Percentiles rank a stretch among this genome's conserved stretches.
Conservation (phyloP, 2,888 invertebrate species). For the Endomychus coccineus region DNA sequence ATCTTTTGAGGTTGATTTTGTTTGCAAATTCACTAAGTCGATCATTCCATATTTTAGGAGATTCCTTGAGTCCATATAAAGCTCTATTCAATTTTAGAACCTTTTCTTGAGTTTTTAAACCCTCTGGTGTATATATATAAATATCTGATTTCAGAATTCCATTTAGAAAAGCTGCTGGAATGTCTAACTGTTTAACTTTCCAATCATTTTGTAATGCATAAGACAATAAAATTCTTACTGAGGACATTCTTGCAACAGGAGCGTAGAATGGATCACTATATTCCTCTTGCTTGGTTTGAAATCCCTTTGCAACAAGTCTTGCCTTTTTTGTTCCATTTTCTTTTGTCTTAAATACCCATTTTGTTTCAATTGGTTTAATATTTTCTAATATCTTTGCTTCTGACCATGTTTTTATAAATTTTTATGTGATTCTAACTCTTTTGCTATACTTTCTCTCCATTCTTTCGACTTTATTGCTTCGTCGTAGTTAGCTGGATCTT, state of each 20-base stretch:
- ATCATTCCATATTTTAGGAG: conserved; percentile 18
- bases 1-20: conserved; percentile 14
- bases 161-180: conserved; percentile 24
- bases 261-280: conserved; percentile 13
- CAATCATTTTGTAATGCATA: conserved; percentile 16
- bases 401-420: conserved; percentile 17
- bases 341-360: conserved; percentile 22
- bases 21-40: conserved; percentile 15
- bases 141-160: conserved; percentile 18
- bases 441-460: conserved; percentile 21
- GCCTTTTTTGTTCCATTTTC: conserved; percentile 17
- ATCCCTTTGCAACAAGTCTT: conserved; percentile 15
- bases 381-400: conserved; percentile 15
- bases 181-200: conserved; percentile 19
- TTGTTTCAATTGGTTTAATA: conserved; percentile 20
- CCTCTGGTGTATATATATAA: conserved; percentile 19
- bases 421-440: conserved; percentile 19
- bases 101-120: conserved; percentile 11
- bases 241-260: conserved; percentile 19
- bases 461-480: conserved; percentile 9
- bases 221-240: conserved; percentile 20
- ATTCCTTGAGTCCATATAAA: conserved; percentile 19
- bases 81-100: conserved; percentile 21
- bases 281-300: conserved; percentile 13
- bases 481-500: conserved; percentile 7